phyloP scores from a whole-genome alignment of 2,888 invertebrate genomes.

The Drosophila colorata region DNA sequence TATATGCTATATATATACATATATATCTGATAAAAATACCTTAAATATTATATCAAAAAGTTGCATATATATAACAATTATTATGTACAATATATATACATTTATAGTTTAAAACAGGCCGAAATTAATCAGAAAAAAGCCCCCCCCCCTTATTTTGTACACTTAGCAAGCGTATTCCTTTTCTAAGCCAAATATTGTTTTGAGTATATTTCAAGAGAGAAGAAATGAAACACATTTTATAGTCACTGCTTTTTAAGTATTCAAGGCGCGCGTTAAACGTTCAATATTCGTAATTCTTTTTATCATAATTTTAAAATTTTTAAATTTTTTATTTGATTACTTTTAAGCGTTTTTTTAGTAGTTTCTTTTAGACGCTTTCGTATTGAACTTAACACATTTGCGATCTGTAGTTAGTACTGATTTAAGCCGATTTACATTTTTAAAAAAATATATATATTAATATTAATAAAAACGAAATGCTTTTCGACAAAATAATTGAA shows the following conservation, averaged over 20 bases:
- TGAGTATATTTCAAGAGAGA: conserved; percentile 38
- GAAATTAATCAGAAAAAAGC: conserved; percentile 25
- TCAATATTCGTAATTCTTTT: conserved; percentile 29
- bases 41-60: too few relatives aligned
- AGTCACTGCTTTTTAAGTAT: conserved; percentile 77
- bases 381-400: conserved; percentile 28
- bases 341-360: conserved; percentile 35
- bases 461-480: conserved; percentile 59
- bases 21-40: conserved; percentile 26
- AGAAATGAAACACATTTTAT: conserved; percentile 50
- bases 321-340: conserved; percentile 16
- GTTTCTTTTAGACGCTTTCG: conserved; percentile 37
- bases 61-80: too few relatives aligned
- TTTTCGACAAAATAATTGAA: conserved; percentile 36
- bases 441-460: conserved; percentile 31
- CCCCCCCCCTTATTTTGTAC: conserved; percentile 16
- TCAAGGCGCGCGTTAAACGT: conserved; percentile 25
- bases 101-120: conserved; percentile 17
- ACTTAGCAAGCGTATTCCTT: conserved; percentile 52
- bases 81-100: too few relatives aligned
- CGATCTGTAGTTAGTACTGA: conserved; percentile 57
- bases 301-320: conserved; percentile 7
- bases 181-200: conserved; percentile 73
- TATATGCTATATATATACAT: conserved; percentile 53
- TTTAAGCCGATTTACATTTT: conserved; percentile 62